A percentile compares a stretch with the other conserved stretches of the same genome.
These are phyloP conservation scores for Bombus picipes DNA, from an alignment of 1,140 invertebrate species.

Conservation along the genomic window DNA sequence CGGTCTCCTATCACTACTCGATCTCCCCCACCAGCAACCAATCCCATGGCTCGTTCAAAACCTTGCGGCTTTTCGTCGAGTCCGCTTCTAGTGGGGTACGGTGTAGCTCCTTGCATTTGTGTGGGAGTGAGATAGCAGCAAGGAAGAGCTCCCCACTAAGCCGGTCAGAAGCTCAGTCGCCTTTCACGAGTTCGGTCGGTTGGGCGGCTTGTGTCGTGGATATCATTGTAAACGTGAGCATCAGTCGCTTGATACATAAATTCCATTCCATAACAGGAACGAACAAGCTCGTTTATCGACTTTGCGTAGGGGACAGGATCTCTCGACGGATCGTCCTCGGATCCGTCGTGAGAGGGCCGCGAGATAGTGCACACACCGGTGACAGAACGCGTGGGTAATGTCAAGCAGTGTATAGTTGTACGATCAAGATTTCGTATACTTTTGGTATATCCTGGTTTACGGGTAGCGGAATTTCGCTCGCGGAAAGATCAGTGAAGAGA, in stretches of 20 bases:
- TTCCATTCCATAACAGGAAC: constrained; percentile 24
- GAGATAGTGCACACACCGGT: constrained; percentile 41
- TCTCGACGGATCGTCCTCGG: constrained; percentile 38
- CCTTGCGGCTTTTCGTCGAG: constrained; percentile 56
- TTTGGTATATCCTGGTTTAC: neutral
- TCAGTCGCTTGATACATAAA: constrained; percentile 9
- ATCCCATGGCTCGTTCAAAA: constrained; percentile 38
- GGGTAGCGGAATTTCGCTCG: neutral
- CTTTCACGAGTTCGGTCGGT: constrained; percentile 71
- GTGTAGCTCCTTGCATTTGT: constrained; percentile 22
- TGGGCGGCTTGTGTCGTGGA: constrained; percentile 30
- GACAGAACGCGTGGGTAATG: constrained; percentile 51
- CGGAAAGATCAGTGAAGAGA: neutral
- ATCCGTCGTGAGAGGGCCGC: constrained; percentile 11
- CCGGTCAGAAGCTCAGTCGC: constrained; percentile 63
- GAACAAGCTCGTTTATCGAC: constrained; percentile 17
- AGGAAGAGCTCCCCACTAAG: constrained; percentile 51
- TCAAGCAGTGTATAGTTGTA: constrained; percentile 19
- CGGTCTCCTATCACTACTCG: neutral
- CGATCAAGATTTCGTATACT: neutral
- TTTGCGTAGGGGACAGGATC: constrained; percentile 25
- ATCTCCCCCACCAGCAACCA: constrained; percentile 38
- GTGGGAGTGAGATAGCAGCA: constrained; percentile 53
- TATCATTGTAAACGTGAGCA: constrained; percentile 37
- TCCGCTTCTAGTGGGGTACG: constrained; percentile 15